A percentile compares a stretch with the other conserved stretches of the same genome.
phyloP scores from a whole-genome alignment of 2,113 vertebrate genomes.

The Dipodomys spectabilis region DNA sequence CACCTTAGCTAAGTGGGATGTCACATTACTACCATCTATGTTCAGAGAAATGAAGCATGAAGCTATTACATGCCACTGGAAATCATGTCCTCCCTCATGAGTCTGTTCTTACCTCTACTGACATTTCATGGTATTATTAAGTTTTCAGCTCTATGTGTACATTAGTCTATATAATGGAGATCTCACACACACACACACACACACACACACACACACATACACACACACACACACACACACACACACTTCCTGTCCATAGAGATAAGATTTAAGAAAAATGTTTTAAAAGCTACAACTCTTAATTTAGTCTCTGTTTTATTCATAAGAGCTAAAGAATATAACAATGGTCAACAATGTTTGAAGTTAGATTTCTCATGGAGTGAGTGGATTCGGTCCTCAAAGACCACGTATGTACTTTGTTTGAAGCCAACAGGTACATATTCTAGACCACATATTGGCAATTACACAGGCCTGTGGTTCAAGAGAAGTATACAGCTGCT shows the following conservation, averaged over 20 bases:
- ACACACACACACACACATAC: no score
- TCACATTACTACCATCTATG: neutral
- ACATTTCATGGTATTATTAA: neutral
- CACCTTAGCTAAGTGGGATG: neutral
- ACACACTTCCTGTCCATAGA: neutral
- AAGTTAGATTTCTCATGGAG: neutral
- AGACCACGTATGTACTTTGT: neutral
- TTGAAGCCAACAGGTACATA: conserved; percentile 10
- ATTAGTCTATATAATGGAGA: neutral
- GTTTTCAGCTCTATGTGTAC: neutral
- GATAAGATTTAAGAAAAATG: neutral
- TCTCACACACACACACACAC: no score
- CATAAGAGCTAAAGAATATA: conserved; percentile 28
- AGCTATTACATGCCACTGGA: neutral
- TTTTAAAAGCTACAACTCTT: neutral
- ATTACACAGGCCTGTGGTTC: neutral
- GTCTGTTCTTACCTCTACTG: neutral
- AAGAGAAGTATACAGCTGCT: neutral
- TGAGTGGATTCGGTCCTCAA: neutral
- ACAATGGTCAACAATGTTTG: neutral
- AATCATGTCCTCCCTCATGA: conserved; percentile 10
- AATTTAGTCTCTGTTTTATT: neutral
- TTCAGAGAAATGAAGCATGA: neutral
- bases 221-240: no score
- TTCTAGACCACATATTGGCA: neutral